phyloP scores from a whole-genome alignment of 2,113 vertebrate species.

The Scophthalmus maximus region DNA sequence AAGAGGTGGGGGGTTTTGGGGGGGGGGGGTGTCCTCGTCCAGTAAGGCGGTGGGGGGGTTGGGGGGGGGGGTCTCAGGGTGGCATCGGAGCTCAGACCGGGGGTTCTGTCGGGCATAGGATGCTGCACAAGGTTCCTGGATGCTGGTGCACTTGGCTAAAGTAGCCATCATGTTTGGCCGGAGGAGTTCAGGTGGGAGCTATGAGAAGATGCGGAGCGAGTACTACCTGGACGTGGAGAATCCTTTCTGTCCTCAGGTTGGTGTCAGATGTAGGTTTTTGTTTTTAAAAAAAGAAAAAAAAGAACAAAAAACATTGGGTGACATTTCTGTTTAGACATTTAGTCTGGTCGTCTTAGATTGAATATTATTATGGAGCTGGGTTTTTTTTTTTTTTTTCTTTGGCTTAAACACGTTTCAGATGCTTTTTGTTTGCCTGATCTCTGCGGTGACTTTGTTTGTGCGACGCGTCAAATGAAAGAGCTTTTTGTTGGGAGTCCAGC shows the following conservation, averaged over 20 bases:
- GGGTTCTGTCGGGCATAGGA: constrained; percentile 61
- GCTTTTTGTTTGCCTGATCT: not conserved
- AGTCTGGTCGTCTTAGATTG: not conserved
- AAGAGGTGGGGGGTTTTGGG: not conserved
- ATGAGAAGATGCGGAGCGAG: constrained; percentile 83
- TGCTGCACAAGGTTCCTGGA: constrained; percentile 74
- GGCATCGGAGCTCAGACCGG: constrained; percentile 52
- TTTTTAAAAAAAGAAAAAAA: too few relatives aligned
- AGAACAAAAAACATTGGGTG: too few relatives aligned
- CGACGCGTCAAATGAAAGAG: constrained; percentile 47
- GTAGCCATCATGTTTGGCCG: constrained; percentile 85
- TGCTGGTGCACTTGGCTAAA: constrained; percentile 77
- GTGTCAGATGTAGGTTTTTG: constrained; percentile 45
- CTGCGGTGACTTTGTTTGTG: constrained; percentile 12
- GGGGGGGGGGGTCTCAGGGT: constrained; percentile 55
- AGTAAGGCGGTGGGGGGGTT: constrained; percentile 13
- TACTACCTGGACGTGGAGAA: constrained; percentile 76
- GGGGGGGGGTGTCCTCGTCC: constrained; percentile 24
- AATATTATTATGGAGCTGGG: constrained; percentile 1
- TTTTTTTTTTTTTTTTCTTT: not conserved
- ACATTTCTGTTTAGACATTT: not conserved
- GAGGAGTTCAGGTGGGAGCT: constrained; percentile 79
- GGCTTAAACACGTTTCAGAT: not conserved
- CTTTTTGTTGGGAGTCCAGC: constrained; percentile 47
- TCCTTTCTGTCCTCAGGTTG: constrained; percentile 81